Base-by-base conservation (phyloP, 2,888 invertebrate species). In the Folsomia manolachei region DNA sequence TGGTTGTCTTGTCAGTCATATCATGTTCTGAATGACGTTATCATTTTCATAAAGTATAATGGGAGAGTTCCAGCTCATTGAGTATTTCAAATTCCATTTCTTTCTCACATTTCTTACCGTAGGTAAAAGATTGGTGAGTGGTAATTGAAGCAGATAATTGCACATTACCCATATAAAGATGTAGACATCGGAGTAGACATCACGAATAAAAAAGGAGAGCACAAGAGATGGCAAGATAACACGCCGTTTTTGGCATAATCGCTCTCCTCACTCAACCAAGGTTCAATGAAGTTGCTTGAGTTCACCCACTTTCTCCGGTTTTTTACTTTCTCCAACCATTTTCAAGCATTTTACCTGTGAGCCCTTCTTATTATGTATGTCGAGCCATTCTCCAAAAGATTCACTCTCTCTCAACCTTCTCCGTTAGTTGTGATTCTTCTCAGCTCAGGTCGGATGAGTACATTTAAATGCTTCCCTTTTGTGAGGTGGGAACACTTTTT, bases 151-250 rank as follows among this genome's bases (percentile, higher is more conserved):
- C 56, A 56, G 56, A 56, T 56, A 56, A 56, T 56, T 56, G 56
- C 56, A 56, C 21, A 56, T 56, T 56, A 56, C 56, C 56, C 21
- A 56, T 21, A 56, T 56, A 56, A 56, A 56, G 56, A 56, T 14
- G 39, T n/a, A n/a, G n/a, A n/a, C n/a, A n/a, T n/a, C n/a, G n/a
- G n/a, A n/a, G n/a, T n/a, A n/a, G n/a, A n/a, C n/a, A n/a, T n/a
- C n/a, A n/a, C 4, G 39, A 39, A 39, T 4, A 39, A 39, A 39
- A 14, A 39, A 39, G 39, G 39, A 39, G 14, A 39, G 7, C 14
- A 14, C 7, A 39, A 52, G 27, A 66, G 52, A 66, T 66, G 66
- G 66, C 39, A 14, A 39, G 39, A 39, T 39, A 39, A 39, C 39
- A 39, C 39, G 39, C 4, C 39, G 39, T 4, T 14, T 4, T 39